These are phyloP conservation scores for Thalassarche chlororhynchos DNA, from an alignment of 2,113 vertebrate species.

Conservation along the genomic window DNA sequence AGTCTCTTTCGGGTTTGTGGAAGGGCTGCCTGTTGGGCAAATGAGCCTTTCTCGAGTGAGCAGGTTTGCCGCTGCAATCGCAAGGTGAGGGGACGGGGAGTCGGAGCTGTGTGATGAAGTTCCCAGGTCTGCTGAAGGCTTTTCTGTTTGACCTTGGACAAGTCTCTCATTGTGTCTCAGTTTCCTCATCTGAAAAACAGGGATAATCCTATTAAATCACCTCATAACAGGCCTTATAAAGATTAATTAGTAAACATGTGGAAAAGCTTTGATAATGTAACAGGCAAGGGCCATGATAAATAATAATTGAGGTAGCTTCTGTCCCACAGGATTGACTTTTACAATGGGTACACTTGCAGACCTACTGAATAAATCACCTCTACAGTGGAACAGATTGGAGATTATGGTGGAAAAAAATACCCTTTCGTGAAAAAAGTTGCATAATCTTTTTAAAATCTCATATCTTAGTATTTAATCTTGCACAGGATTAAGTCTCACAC, in stretches of 20 bases:
- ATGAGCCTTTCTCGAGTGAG: neutral
- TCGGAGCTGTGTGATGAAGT: neutral
- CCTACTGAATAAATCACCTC: neutral
- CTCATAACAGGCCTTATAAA: neutral
- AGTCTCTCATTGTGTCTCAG: neutral
- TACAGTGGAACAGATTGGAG: neutral
- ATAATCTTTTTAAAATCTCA: neutral
- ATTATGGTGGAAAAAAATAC: neutral
- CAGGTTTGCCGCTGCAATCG: fast-evolving
- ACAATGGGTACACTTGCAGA: neutral
- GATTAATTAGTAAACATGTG: constrained; percentile 2
- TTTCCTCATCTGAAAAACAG: constrained; percentile 9
- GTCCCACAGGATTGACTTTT: neutral
- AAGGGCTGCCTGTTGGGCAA: neutral
- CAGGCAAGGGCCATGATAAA: neutral
- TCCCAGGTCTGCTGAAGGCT: neutral
- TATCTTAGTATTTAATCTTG: neutral
- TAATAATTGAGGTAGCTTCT: neutral
- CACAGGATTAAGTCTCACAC: neutral
- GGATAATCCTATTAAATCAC: constrained; percentile 31
- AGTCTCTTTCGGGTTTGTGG: neutral
- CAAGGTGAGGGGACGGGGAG: neutral
- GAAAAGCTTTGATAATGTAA: constrained; percentile 2
- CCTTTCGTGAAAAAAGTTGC: neutral
- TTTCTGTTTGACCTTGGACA: neutral